Base-by-base conservation (phyloP, 1,140 invertebrate genomes). In the Cydia splendana region DNA sequence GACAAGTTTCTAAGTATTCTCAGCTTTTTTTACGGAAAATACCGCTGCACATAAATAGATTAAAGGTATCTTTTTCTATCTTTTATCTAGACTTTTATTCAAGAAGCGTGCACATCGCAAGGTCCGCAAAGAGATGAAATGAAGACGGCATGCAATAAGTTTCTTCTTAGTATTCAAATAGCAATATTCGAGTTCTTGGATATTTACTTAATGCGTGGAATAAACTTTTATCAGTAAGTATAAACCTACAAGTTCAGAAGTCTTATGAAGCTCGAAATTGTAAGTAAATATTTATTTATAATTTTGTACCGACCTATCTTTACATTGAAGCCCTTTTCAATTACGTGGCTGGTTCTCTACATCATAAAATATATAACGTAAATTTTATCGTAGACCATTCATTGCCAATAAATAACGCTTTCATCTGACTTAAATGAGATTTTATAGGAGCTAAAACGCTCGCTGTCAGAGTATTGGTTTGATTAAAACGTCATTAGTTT, bases 341-440 rank as follows among this genome's bases (percentile, higher is more conserved):
- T 5, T 20, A 20, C 20, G 20, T 62, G 20, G 9, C 9, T 62
- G 57, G 24, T 62, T 24, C 57, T 62, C 57, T 24, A 24, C 20
- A 62, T 62, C 51, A 2, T 62, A 71, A 28, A 28, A 28, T 3
- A 78, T 13, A 71, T 42, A 5, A 15, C 30, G 51, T 71, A 42
- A 57, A 76, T 62, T 76, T 51, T 75, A 69, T 65, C 65, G 2
- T 65, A 20, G 10, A 30, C 71, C 51, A 42, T 77, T 77, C 69
- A 76, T 42, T 48, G 30, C 75, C 51, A 65, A 80, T 80, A 80
- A 80, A 80, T 80, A 78, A 77, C 73, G 65, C 65, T 77, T 78
- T 78, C 76, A 80, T 78, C 77, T 20, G 74, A 34, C 57, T 74
- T 75, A 28, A 73, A 75, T 34, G 75, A 75, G 71, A 78, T 78